A percentile compares a stretch with the other conserved stretches of the same genome.
Evolutionary conservation across 2,113 vertebrate species (phyloP).

Genomic region (human): DNA sequence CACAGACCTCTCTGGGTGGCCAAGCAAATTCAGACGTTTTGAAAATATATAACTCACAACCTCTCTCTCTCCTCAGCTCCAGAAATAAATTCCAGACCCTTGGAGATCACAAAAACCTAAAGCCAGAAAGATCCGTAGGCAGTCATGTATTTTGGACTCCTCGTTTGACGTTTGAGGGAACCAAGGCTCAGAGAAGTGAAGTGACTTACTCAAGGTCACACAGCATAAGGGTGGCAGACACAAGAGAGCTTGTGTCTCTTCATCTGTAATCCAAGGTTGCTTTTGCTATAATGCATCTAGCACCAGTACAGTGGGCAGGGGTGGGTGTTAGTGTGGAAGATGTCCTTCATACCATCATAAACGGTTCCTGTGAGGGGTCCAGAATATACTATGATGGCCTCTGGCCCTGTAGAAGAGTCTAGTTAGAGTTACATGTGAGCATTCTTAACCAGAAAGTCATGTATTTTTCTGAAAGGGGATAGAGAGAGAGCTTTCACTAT

Average conservation of each 20-base stretch:
- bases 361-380: background rate
- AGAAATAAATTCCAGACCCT: conserved; percentile 23
- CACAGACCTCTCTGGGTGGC: background rate
- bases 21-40: conserved; percentile 5
- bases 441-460: background rate
- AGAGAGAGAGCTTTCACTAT: background rate
- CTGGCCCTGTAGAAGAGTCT: background rate
- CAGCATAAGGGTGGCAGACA: background rate
- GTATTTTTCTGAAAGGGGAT: background rate
- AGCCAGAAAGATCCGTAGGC: background rate
- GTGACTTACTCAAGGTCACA: background rate
- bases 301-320: background rate
- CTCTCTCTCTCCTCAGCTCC: background rate
- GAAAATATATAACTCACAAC: conserved; percentile 11
- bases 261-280: background rate
- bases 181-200: background rate
- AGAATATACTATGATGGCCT: background rate
- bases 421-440: background rate
- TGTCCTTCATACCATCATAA: background rate
- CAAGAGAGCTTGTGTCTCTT: background rate
- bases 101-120: background rate
- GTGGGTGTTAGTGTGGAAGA: background rate
- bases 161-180: background rate
- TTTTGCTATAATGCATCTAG: background rate
- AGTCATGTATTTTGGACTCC: background rate